These are phyloP conservation scores for Onthophagus sagittarius DNA, from an alignment of 2,888 invertebrate species.

Conservation along the genomic window DNA sequence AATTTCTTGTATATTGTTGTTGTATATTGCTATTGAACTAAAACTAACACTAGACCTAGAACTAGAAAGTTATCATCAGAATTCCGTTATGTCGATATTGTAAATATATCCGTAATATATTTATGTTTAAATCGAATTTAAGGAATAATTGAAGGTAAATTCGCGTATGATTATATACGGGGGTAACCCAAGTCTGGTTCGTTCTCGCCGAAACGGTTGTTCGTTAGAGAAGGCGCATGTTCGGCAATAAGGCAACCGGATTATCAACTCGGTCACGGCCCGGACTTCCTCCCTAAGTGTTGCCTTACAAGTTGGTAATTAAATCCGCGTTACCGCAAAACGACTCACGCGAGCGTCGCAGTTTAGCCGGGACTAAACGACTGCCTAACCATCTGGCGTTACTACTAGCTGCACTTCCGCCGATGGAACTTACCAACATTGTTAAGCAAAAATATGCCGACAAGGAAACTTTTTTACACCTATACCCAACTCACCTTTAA, in stretches of 20 bases:
- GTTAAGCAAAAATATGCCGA: background rate
- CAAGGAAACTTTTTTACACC: no score
- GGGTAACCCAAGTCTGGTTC: background rate
- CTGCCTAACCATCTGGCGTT: background rate
- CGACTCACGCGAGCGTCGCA: background rate
- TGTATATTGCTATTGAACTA: no score
- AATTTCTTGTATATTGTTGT: no score
- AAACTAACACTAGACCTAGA: no score
- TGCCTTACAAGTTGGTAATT: constrained; percentile 6
- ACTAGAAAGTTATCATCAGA: no score
- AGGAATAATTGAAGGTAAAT: background rate
- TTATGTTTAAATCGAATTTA: no score
- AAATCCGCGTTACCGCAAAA: constrained; percentile 3
- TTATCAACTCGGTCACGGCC: constrained; percentile 7
- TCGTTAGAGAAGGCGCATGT: background rate
- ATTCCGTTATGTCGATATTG: no score
- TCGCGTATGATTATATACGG: background rate
- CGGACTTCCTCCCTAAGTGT: constrained; percentile 1
- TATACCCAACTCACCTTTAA: no score
- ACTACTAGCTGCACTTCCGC: background rate
- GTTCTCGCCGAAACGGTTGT: background rate
- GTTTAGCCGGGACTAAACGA: background rate
- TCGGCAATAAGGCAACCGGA: constrained; percentile 2
- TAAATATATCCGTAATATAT: no score
- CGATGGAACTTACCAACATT: background rate